phyloP scores from a whole-genome alignment of 2,113 vertebrate species.

The Hymenochirus boettgeri region DNA sequence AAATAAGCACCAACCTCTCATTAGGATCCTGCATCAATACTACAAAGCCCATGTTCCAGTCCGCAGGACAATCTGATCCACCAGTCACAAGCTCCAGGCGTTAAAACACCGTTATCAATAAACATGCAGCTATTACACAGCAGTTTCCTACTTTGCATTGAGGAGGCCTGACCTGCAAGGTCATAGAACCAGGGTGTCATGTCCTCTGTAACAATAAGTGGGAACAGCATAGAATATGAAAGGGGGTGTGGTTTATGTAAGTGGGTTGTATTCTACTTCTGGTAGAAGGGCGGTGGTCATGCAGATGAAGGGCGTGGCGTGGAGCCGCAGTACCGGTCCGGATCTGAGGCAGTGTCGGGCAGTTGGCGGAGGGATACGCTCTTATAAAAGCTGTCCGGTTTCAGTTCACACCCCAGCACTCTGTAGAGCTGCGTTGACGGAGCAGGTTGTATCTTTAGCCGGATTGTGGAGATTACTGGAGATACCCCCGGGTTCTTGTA shows the following conservation, averaged over 20 bases:
- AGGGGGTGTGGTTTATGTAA: not conserved
- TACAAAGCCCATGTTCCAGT: no score
- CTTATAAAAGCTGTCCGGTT: conserved; percentile 54
- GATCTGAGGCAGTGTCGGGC: conserved; percentile 37
- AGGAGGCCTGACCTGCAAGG: no score
- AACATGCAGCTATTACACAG: no score
- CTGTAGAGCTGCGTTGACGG: conserved; percentile 38
- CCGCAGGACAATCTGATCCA: no score
- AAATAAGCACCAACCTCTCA: no score
- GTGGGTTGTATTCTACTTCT: not conserved
- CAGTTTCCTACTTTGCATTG: no score
- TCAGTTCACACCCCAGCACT: conserved; percentile 46
- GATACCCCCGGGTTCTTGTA: conserved; percentile 21
- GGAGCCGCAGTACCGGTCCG: conserved; percentile 47
- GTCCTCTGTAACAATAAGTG: no score
- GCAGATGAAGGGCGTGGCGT: conserved; percentile 39
- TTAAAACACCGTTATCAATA: no score
- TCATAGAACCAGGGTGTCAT: no score
- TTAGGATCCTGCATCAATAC: no score
- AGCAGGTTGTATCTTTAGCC: conserved; percentile 29
- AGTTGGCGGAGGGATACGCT: conserved; percentile 68
- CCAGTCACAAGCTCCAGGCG: no score
- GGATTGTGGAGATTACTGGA: conserved; percentile 36
- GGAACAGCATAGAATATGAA: not conserved
- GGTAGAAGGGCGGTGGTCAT: not conserved